Conservation (phyloP, 2,113 vertebrate genomes). For the Reinhardtius hippoglossoides region DNA sequence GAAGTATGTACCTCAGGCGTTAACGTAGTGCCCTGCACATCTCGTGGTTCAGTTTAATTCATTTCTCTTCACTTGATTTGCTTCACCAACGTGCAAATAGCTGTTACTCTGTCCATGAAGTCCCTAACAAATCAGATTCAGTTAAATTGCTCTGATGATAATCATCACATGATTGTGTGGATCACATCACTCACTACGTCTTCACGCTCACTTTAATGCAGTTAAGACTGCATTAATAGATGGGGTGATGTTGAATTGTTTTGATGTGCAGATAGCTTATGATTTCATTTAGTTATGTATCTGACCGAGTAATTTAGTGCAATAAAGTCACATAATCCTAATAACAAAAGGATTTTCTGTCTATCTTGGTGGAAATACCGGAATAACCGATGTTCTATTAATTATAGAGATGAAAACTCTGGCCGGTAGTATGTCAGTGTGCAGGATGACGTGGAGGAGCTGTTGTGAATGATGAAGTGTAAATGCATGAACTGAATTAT, state of each 20-base stretch:
- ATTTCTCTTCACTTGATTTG: neutral
- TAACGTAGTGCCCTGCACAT: neutral
- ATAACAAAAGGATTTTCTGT: neutral
- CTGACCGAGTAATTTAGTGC: too few relatives aligned
- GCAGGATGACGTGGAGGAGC: too few relatives aligned
- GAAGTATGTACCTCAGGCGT: too few relatives aligned
- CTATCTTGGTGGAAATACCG: neutral
- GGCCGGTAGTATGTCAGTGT: too few relatives aligned
- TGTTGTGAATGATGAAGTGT: too few relatives aligned
- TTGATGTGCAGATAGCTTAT: neutral
- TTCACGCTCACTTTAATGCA: slow-evolving; percentile 10
- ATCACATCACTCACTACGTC: slow-evolving; percentile 28
- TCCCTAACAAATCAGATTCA: slow-evolving; percentile 20
- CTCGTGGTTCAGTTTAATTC: neutral
- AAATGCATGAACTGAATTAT: neutral
- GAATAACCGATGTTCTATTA: too few relatives aligned
- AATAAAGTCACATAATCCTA: neutral
- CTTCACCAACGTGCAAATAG: slow-evolving; percentile 7
- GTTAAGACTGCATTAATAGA: neutral
- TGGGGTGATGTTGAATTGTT: neutral
- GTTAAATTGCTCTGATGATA: slow-evolving; percentile 39
- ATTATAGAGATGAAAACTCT: too few relatives aligned
- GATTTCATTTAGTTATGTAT: neutral
- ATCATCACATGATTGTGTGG: slow-evolving; percentile 54
- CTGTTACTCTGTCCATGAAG: neutral